Base-by-base conservation (phyloP, 2,888 invertebrate species). In the Cheilosia grossa region DNA sequence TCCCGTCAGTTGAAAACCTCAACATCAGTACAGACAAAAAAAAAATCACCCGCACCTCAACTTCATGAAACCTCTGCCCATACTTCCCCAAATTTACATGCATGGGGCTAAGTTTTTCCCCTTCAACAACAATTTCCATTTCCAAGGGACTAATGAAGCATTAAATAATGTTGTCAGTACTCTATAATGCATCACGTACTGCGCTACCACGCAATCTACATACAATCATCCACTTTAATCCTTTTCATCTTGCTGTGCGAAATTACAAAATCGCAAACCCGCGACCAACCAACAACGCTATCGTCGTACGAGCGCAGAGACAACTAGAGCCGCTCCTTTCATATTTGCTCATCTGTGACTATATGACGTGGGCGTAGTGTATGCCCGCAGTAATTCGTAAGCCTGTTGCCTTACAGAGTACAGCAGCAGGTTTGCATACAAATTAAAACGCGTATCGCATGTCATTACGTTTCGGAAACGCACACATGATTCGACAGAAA, bases 331-430 rank as follows among this genome's bases (percentile, higher is more conserved):
- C 37, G 44, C 49, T 77, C 72, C 56, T 69, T 61, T 83, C 74
- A 70, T 75, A 83, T 83, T 83, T 83, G 83, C 79, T 80, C 83
- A 70, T 83, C 83, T 83, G 79, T 83, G 83, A 79, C 79, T 75
- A 54, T 66, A 59, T 42, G 74, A 74, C 54, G 66, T 70, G 51
- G 49, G 54, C 42, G 56, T 30, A 17, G 21, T 10, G 59, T 37
- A 30, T 30, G n/a, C 37, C 37, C 33, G 17, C 24, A 72, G 40
- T 59, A 30, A 56, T 42, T 59, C 73, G 66, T 77, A 77, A 81
- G 85, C 81, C 85, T 81, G 80, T 81, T 81, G 80, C 80, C 72
- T 54, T 70, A 64, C 70, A 49, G 53, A 69, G 53, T 63, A 49
- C 67, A 47, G 53, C 56, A 54, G 24, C 17, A 58, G 56, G 79